phyloP scores from a whole-genome alignment of 2,888 invertebrate species.

The Palloptera scutellata region DNA sequence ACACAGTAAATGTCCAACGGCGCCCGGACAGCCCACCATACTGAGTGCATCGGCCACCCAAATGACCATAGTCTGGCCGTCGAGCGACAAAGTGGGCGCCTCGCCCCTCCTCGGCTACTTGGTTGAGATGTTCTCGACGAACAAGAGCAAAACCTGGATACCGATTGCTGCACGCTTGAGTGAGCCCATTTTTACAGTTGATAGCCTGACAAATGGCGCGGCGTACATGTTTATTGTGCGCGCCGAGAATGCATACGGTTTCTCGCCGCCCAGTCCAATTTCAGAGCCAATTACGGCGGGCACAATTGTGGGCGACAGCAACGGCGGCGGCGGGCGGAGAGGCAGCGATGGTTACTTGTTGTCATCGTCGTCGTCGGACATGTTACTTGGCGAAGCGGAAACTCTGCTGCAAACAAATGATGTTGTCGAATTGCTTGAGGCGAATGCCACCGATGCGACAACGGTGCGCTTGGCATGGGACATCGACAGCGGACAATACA shows the following conservation, averaged over 20 bases:
- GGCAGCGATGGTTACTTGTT: conserved; percentile 23
- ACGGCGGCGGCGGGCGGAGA: conserved; percentile 39
- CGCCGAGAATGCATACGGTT: conserved; percentile 86
- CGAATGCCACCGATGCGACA: conserved; percentile 82
- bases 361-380: conserved; percentile 44
- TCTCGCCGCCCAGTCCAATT: conserved; percentile 81
- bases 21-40: conserved; percentile 81
- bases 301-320: conserved; percentile 44
- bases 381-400: conserved; percentile 71
- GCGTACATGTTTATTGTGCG: conserved; percentile 88
- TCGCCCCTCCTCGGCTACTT: conserved; percentile 84
- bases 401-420: conserved; percentile 75
- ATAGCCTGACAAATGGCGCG: conserved; percentile 76
- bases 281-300: conserved; percentile 78
- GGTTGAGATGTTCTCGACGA: conserved; percentile 75
- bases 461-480: conserved; percentile 89
- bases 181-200: conserved; percentile 77
- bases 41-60: conserved; percentile 78
- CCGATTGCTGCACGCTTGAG: conserved; percentile 71
- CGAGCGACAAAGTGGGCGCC: conserved; percentile 78
- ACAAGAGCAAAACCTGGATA: conserved; percentile 68
- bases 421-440: conserved; percentile 82
- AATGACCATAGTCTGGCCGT: conserved; percentile 83
- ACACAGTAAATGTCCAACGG: conserved; percentile 79
- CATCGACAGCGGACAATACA: conserved; percentile 77